A percentile compares a stretch with the other conserved stretches of the same genome.
Conservation (phyloP, 35 echinoderm and acorn worm genomes). For the Lytechinus variegatus region DNA sequence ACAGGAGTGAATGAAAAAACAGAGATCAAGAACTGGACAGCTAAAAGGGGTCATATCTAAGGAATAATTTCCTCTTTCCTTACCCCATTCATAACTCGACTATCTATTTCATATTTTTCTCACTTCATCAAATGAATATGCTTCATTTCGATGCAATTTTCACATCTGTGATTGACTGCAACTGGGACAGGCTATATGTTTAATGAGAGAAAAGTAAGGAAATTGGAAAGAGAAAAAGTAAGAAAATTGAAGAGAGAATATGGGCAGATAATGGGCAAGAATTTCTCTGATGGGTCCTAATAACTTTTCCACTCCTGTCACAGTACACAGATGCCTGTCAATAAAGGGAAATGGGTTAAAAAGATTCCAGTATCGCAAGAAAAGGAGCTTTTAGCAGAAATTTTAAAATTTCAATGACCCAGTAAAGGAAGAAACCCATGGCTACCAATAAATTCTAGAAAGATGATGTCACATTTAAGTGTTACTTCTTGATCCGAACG, state of each 20-base stretch:
- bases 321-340: background rate
- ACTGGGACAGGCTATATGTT: background rate
- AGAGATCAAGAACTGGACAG: background rate
- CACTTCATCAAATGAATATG: conserved; percentile 21
- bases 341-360: conserved; percentile 19
- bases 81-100: background rate
- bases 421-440: background rate
- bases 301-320: background rate
- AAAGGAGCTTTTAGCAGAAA: background rate
- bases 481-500: background rate
- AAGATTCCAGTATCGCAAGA: background rate
- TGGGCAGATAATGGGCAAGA: background rate
- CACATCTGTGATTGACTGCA: background rate
- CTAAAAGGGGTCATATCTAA: background rate
- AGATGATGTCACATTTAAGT: background rate
- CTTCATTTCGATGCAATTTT: background rate
- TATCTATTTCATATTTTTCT: conserved; percentile 35
- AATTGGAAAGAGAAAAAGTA: no score
- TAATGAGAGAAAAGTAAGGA: background rate
- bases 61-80: background rate
- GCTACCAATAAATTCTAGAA: background rate
- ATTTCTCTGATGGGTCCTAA: background rate
- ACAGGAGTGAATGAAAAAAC: background rate
- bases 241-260: background rate
- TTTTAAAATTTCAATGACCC: background rate